A percentile compares a stretch with the other conserved stretches of the same genome.
These are phyloP conservation scores for Vombatus ursinus DNA, from an alignment of 2,113 vertebrate genomes.

Conservation along the genomic window DNA sequence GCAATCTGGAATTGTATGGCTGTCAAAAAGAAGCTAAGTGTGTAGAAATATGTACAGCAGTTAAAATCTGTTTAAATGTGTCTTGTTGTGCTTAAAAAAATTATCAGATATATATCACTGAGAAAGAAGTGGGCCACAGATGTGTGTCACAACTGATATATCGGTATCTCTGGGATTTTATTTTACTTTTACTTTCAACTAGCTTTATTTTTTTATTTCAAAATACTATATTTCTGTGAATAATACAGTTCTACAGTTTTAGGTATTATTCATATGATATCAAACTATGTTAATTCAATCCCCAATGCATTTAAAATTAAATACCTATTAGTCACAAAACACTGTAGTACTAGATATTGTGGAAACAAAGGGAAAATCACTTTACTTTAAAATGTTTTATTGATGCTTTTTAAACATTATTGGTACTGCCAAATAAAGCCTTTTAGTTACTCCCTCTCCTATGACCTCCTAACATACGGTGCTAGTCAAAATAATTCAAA, in stretches of 20 bases:
- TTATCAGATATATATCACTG: not conserved
- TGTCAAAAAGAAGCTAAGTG: not conserved
- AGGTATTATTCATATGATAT: not conserved
- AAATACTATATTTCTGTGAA: not conserved
- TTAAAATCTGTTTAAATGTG: not conserved
- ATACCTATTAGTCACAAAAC: not conserved
- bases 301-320: not conserved
- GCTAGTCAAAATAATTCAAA: not conserved
- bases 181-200: not conserved
- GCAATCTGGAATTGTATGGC: not conserved
- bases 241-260: not conserved
- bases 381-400: not conserved
- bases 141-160: not conserved
- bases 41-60: not conserved
- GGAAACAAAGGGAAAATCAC: not conserved
- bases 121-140: not conserved
- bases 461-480: not conserved
- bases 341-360: not conserved
- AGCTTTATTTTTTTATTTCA: not conserved
- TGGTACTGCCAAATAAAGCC: not conserved
- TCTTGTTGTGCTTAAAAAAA: not conserved
- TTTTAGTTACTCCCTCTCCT: not conserved
- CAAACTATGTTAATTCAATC: not conserved
- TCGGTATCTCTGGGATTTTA: not conserved
- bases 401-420: not conserved